A percentile compares a stretch with the other conserved stretches of the same genome.
Evolutionary conservation across 2,797 vertebrate genomes (phyloP).

Genomic region (Dermochelys coriacea): DNA sequence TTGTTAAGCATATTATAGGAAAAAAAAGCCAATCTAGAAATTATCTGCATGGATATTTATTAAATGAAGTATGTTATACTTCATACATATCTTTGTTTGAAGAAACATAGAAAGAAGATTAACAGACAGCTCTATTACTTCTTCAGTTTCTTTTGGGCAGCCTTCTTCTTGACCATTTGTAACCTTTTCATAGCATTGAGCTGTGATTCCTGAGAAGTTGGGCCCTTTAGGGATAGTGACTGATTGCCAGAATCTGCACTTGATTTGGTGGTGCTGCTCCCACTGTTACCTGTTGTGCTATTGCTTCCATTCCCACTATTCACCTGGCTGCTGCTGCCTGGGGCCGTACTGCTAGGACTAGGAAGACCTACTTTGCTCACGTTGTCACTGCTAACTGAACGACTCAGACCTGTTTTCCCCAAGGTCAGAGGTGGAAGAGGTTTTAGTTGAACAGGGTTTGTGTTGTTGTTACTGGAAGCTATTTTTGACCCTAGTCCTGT

Average conservation of each 20-base stretch:
- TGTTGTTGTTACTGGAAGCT: constrained; percentile 76
- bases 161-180: constrained; percentile 98
- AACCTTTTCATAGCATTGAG: constrained; percentile 96
- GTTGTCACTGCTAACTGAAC: constrained; percentile 90
- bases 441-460: constrained; percentile 85
- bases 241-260: constrained; percentile 69
- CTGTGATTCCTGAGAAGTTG: constrained; percentile 96
- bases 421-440: constrained; percentile 91
- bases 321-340: constrained; percentile 54
- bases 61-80: background rate
- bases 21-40: background rate
- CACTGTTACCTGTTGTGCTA: constrained; percentile 64
- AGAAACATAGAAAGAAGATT: background rate
- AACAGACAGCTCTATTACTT: constrained; percentile 79
- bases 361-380: constrained; percentile 89
- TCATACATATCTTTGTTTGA: background rate
- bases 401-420: constrained; percentile 92
- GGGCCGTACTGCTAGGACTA: constrained; percentile 79
- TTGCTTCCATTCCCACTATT: constrained; percentile 73
- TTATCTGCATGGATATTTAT: background rate
- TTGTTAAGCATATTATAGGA: background rate
- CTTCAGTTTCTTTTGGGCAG: constrained; percentile 97
- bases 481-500: constrained; percentile 87
- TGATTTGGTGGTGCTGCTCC: constrained; percentile 79
- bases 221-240: constrained; percentile 86